Base-by-base conservation (phyloP, 2,888 invertebrate species). In the Artemia sinica region DNA sequence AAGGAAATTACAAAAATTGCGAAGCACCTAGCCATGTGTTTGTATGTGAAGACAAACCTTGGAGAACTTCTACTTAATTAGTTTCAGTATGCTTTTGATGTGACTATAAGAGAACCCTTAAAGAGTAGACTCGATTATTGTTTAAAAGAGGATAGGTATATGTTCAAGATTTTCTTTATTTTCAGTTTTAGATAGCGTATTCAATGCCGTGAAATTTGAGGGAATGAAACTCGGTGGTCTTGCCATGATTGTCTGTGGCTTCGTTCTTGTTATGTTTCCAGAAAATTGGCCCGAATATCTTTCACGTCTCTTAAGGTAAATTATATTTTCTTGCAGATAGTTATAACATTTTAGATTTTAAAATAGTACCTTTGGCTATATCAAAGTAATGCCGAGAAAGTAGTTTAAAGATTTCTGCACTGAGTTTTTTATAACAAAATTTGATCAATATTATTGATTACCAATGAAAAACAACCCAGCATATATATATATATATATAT, bases 221-320 rank as follows among this genome's bases (percentile, higher is more conserved):
- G 93, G 92, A 65, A 95, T 94, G 94, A 91, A 93, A 81, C 80
- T 94, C 74, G 88, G 93, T n/a, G 94, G 94, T 49, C 88, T 94
- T 77, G 87, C 93, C 73, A 81, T 94, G 69, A 92, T 94, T 74
- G 85, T 87, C 0, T 87, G 91, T 69, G 93, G 94, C 68, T 92
- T 94, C 81, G 87, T 91, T 78, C 83, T 94, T 69, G 93, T 94
- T 72, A 89, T 94, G 86, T 88, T 94, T 74, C 94, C 94, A 0
- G 91, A 91, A 78, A 92, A 94, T 81, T 94, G 94, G 94, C 92
- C 93, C 0, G 90, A 92, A 77, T 93, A 92, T 78, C 89, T 93
- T 78, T 91, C 91, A 76, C 83, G 90, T 74, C 82, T 92, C 71
- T 82, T 93, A 74, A 86, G 91, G 91, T 91, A 72, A 58, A 10